A percentile compares a stretch with the other conserved stretches of the same genome.
Evolutionary conservation across 2,888 invertebrate species (phyloP).

Genomic region (Apoderus coryli): DNA sequence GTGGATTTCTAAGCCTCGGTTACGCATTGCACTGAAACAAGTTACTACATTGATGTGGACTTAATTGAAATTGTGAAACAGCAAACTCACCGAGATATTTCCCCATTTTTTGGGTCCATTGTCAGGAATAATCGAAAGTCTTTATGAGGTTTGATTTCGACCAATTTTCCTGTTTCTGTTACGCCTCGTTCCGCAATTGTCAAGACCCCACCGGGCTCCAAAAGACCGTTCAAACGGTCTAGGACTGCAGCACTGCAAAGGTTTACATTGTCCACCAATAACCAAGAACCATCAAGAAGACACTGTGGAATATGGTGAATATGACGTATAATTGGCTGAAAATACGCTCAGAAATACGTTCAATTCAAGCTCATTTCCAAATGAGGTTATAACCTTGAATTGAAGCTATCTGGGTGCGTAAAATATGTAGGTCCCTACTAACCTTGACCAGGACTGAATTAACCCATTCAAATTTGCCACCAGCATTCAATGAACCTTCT

Average conservation of each 20-base stretch:
- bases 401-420: too few relatives aligned
- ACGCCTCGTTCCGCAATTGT: constrained; percentile 86
- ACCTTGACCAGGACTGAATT: constrained; percentile 77
- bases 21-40: constrained; percentile 79
- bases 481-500: constrained; percentile 53
- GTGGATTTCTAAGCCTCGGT: constrained; percentile 88
- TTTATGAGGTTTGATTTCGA: constrained; percentile 66
- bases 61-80: constrained; percentile 5
- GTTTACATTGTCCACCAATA: constrained; percentile 85
- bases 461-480: constrained; percentile 90
- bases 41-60: too few relatives aligned
- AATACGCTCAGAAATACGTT: too few relatives aligned
- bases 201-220: constrained; percentile 85
- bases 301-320: constrained; percentile 36
- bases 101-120: constrained; percentile 89
- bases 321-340: too few relatives aligned
- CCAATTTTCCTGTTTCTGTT: constrained; percentile 47
- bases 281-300: constrained; percentile 67
- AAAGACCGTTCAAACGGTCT: constrained; percentile 86
- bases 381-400: too few relatives aligned
- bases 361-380: too few relatives aligned
- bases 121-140: constrained; percentile 89
- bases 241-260: constrained; percentile 92
- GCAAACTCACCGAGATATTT: constrained; percentile 62
- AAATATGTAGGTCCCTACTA: too few relatives aligned